Base-by-base conservation (phyloP, 2,888 invertebrate genomes). In the Pediacus dermestoides region DNA sequence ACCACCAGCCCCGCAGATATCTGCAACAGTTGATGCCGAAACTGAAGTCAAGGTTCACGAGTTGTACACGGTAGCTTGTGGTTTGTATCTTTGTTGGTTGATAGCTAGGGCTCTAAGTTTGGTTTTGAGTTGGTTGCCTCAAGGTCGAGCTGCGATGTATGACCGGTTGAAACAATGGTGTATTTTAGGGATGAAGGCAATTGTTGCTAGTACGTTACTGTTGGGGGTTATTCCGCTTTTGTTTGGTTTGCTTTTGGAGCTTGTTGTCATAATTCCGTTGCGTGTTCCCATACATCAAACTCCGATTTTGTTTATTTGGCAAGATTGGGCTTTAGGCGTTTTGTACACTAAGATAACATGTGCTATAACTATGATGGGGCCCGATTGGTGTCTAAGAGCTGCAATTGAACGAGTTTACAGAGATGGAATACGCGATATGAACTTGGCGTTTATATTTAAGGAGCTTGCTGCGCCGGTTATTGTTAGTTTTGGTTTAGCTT, bases 321-420 rank as follows among this genome's bases (percentile, higher is more conserved):
- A 96, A 56, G 95, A 97, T 71, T 99, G 97, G 97, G 96, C 96
- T 0, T 74, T 99, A 14, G 96, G 97, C 13, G 93, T 99, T 7
- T 74, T 99, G 1, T 96, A 97, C 67, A 94, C 95, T 1, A 99
- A 99, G 74, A 96, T 97, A 38, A 88, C 94, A 9, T 92, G 94
- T 61, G 97, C 95, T 0, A 75, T 95, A 13, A 92, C 92, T 0
- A 87, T 97, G 82, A 96, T 97, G 94, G 95, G 95, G 0, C 95
- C 96, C 4, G 96, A 96, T 72, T 94, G 95, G 88, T 82, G 86
- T 66, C 73, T 99, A 58, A 84, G 93, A 36, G 76, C 88, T 2
- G 90, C 92, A 1, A 85, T 97, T 30, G 97, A 99, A 64, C 81
- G 88, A 57, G 88, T 93, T 0, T 96, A 95, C 65, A 81, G 92